Evolutionary conservation across 2,888 invertebrate species (phyloP), one percentile per base, ranked within the genome.

Genomic region (Palloptera scutellata): DNA sequence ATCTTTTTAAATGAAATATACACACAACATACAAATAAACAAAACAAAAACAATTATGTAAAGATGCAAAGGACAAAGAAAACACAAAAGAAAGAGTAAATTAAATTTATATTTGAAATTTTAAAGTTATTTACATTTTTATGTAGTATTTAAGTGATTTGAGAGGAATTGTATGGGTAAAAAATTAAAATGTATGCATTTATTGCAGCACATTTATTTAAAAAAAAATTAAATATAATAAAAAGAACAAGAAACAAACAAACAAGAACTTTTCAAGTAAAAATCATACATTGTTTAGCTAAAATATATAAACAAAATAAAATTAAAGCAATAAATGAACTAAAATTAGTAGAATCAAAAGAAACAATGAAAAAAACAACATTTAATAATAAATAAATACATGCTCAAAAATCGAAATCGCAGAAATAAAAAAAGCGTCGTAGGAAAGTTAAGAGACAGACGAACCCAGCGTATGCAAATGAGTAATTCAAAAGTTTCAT

Each of bases 1-100:
- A 51, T 57, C 65, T 67, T 63, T 62, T 69, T 63, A 68, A 66
- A 68, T 54, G 30, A 71, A 71, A 71, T 71, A 71, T 69, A 71
- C 67, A 71, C 59, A 40, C 2, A 45, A 60, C 13, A 61, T 15
- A 13, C 54, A 54, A n/a, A 48, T 11, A 48, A 48, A 48, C 48
- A 48, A 48, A 48, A 48, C 6, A n/a, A 6, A 51, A 15, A 54
- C 53, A 53, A 11, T 12, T 45, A 45, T 12, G 10, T 15, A 48
- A 48, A 48, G 10, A 5, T 8, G 48, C 48, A 4, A 13, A 48
- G 48, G 5, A n/a, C 48, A 15, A 48, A 15, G 9, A 15, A 13
- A 13, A 15, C 45, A 12, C 11, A 12, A 12, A 13, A 10, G 13
- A 13, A 45, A 30, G 66, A 61, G 15, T 66, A 66, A 66, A 66